phyloP scores from a whole-genome alignment of 2,797 vertebrate genomes.

The Clarias fuscus region DNA sequence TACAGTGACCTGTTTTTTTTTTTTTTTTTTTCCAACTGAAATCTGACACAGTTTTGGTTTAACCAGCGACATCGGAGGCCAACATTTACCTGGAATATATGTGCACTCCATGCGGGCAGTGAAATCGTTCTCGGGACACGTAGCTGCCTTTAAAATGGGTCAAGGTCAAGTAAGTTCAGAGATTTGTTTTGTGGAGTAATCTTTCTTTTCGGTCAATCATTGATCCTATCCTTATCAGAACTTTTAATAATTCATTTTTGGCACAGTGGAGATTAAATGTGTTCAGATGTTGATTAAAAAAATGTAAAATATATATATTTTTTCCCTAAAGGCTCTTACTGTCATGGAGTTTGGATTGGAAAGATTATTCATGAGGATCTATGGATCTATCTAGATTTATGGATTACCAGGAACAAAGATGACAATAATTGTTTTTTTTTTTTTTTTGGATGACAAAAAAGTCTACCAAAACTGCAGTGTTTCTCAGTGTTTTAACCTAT shows the following conservation, averaged over 20 bases:
- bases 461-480: neutral
- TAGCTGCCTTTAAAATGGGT: slow-evolving; percentile 11
- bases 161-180: neutral
- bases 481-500: neutral
- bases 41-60: slow-evolving; percentile 14
- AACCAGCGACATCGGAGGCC: slow-evolving; percentile 9
- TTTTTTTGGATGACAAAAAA: slow-evolving; percentile 28
- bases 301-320: neutral
- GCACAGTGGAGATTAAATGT: slow-evolving; percentile 57
- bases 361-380: slow-evolving; percentile 69
- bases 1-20: slow-evolving; percentile 59
- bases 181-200: neutral
- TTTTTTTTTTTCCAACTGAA: slow-evolving; percentile 38
- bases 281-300: slow-evolving; percentile 55
- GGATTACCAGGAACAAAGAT: slow-evolving; percentile 52
- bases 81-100: slow-evolving; percentile 30
- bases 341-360: slow-evolving; percentile 55
- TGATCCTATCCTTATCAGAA: slow-evolving; percentile 66
- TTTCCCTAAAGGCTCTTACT: neutral
- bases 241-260: slow-evolving; percentile 66
- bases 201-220: slow-evolving; percentile 22
- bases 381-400: slow-evolving; percentile 75
- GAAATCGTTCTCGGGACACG: neutral
- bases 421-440: neutral
- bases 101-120: neutral